Percentiles rank a stretch among this genome's conserved stretches.
Conservation (phyloP, 2,113 vertebrate species). For the Aspiorhynchus laticeps region DNA sequence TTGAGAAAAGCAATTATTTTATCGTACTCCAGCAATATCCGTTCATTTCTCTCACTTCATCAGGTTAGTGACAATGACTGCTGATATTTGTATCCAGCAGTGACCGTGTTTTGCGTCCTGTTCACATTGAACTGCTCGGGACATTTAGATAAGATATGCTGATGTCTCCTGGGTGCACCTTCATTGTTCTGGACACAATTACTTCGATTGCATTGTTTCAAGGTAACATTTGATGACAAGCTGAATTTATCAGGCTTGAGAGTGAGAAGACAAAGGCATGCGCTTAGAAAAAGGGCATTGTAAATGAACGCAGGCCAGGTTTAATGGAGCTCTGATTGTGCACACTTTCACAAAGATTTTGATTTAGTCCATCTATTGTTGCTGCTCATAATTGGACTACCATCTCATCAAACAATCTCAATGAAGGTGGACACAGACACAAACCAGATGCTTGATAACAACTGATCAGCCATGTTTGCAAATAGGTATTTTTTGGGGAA, state of each 20-base stretch:
- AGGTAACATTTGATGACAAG: constrained; percentile 36
- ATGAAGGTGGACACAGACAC: neutral
- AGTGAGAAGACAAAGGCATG: constrained; percentile 27
- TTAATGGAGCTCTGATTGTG: constrained; percentile 15
- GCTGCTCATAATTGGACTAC: constrained; percentile 29
- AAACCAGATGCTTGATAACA: neutral
- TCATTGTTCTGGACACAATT: constrained; percentile 23
- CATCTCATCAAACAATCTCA: constrained; percentile 22
- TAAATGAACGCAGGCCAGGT: neutral
- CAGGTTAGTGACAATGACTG: neutral
- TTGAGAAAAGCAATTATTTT: constrained; percentile 23
- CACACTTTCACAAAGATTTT: neutral
- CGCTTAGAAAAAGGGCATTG: constrained; percentile 18
- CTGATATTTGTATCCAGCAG: constrained; percentile 3
- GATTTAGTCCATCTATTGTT: constrained; percentile 27
- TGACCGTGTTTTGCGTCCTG: constrained; percentile 11
- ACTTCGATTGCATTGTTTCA: constrained; percentile 24
- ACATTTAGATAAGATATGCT: neutral
- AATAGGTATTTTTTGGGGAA: neutral
- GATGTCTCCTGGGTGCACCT: constrained; percentile 16
- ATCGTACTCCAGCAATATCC: neutral
- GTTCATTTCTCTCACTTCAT: neutral
- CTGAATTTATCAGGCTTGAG: constrained; percentile 29
- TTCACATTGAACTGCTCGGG: neutral
- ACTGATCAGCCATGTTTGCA: neutral